Base-by-base conservation (phyloP, 2,888 invertebrate genomes). In the Hydrotaea diabolus region DNA sequence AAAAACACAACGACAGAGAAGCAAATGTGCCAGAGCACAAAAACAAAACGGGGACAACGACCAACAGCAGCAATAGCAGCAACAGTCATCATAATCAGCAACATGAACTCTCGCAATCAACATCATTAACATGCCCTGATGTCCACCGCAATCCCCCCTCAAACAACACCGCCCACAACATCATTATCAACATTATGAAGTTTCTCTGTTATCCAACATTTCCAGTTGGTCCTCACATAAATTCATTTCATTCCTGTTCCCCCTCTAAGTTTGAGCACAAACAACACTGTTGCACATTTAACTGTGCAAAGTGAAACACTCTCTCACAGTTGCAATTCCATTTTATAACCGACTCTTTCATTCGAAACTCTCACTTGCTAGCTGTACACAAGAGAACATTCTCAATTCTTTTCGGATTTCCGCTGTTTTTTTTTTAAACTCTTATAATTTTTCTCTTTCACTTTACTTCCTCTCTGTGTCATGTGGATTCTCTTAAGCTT, bases 1-100 rank as follows among this genome's bases (percentile, higher is more conserved):
- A n/a, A n/a, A n/a, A n/a, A n/a, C n/a, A 11, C 39, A 39, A 31
- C 9, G 39, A 3, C 39, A 39, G 39, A 39, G 39, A 39, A 39
- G 39, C 4, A 13, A 39, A 1, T 39, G 39, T 49, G 49, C 39
- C 7, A 49, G 49, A 15, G 49, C 15, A 15, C 21, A 43, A 46
- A 46, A 64, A 71, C 31, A 75, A 79, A 85, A 85, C 77, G 78
- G 79, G 83, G 82, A 86, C 86, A 86, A 85, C 85, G 86, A 81
- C 83, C 83, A 80, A 82, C 43, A 72, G 64, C 36, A 62, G 62
- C 57, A 23, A 57, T 57, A 78, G 74, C 81, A 81, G 79, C 86
- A 82, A 74, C 83, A 81, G 64, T 59, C 8, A 21, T 69, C 39
- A 59, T 62, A 5, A 49, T 69, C 36, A 66, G 43, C 57, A 64